Evolutionary conservation across 2,797 vertebrate species (phyloP).

Genomic region (Poecilia wingei): DNA sequence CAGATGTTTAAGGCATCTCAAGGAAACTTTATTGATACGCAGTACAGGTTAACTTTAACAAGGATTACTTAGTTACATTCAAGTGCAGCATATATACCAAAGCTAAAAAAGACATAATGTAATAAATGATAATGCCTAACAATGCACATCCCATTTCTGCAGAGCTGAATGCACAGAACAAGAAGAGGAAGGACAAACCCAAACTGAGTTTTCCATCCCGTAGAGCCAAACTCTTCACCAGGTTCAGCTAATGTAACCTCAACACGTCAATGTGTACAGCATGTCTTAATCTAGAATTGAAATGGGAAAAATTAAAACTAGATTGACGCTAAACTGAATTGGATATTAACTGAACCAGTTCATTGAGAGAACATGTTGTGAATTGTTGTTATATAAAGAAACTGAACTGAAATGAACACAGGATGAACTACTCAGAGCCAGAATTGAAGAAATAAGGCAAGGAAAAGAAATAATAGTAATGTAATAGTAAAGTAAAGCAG

Average conservation of each 20-base stretch:
- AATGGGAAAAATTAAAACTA: neutral
- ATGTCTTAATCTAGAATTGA: neutral
- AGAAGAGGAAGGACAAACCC: neutral
- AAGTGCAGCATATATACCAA: slow-evolving; percentile 21
- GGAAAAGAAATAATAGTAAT: neutral
- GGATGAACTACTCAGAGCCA: neutral
- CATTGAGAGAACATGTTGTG: neutral
- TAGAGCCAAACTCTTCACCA: neutral
- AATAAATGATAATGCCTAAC: neutral
- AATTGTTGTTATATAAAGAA: neutral
- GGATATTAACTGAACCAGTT: neutral
- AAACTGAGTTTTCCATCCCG: neutral
- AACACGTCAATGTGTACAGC: neutral
- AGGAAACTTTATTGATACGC: slow-evolving; percentile 10
- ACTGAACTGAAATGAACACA: neutral
- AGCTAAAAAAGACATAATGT: slow-evolving; percentile 1
- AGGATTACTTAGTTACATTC: slow-evolving; percentile 28
- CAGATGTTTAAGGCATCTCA: neutral
- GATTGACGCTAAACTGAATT: neutral
- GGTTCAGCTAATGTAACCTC: neutral
- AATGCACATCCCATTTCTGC: neutral
- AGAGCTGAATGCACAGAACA: neutral
- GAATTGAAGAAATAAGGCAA: neutral
- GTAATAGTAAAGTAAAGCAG: neutral
- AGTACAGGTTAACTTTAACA: slow-evolving; percentile 22